These are phyloP conservation scores for Temnothorax ravouxi DNA, from an alignment of 2,888 invertebrate species.

Conservation along the genomic window DNA sequence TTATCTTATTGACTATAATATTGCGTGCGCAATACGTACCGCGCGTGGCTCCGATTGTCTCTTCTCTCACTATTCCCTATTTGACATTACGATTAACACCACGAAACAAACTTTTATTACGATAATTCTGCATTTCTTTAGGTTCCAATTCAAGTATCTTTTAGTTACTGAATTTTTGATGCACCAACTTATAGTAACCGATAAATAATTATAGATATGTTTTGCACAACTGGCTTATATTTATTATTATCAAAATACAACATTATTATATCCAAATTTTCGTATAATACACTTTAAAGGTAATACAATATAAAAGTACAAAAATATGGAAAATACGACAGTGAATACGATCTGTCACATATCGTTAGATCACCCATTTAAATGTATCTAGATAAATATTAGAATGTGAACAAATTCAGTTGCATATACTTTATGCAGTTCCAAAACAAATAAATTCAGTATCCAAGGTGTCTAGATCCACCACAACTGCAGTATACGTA, in stretches of 20 bases:
- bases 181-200: background rate
- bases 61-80: no score
- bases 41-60: no score
- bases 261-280: slow-evolving; percentile 23
- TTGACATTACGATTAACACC: background rate
- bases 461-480: slow-evolving; percentile 93
- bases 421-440: slow-evolving; percentile 66
- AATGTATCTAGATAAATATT: background rate
- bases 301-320: background rate
- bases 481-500: slow-evolving; percentile 91
- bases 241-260: slow-evolving; percentile 18
- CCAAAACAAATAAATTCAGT: slow-evolving; percentile 90
- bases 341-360: slow-evolving; percentile 20
- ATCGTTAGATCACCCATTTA: slow-evolving; percentile 2
- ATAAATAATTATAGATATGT: background rate
- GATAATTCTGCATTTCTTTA: background rate
- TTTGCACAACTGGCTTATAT: background rate
- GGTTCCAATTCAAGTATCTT: background rate
- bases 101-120: background rate
- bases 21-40: no score
- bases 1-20: no score
- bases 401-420: background rate
- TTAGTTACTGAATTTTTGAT: background rate
- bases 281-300: slow-evolving; percentile 21
- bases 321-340: background rate